Base-by-base conservation (phyloP, 2,888 invertebrate species). In the Drosophila subquinaria region DNA sequence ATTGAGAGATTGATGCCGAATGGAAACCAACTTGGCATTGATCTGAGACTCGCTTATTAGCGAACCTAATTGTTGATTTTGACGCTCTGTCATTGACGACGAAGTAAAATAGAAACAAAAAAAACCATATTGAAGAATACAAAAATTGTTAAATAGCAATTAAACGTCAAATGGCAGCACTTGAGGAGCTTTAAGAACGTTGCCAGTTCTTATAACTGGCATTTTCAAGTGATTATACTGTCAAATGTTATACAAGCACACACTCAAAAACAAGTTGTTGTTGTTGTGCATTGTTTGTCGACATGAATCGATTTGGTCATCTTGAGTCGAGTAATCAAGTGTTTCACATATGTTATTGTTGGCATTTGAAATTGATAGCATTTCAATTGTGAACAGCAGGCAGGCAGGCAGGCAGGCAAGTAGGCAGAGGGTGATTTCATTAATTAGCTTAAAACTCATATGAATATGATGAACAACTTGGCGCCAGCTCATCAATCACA, bases 211-310 rank as follows among this genome's bases (percentile, higher is more conserved):
- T 68, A 75, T 79, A 81, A 65, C 75, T 87, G 84, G 69, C 84
- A 80, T 73, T 81, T 68, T 77, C 69, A 81, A 87, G 82, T 83
- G 81, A 81, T 83, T 86, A 75, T 76, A 75, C 71, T 76, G 78
- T 73, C 71, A 60, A 70, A 66, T 56, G 52, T 56, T 43, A 30
- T 52, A 61, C 48, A 65, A 52, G 20, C 47, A 51, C 42, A 43
- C 53, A 23, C 48, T 27, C 27, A 17, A 38, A 59, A 17, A 48
- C 47, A 23, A 30, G 36, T 38, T 63, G 35, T 64, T 17, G 17
- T 17, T 77, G 51, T 73, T 73, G 55, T 69, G 65, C 67, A 66
- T 82, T 71, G 64, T 68, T 76, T 76, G 76, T 69, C 69, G 77
- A 84, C 70, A 74, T 60, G 70, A 72, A 75, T 75, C 78, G 73